Base-by-base conservation (phyloP, 2,888 invertebrate genomes). In the Agonum fuliginosum region DNA sequence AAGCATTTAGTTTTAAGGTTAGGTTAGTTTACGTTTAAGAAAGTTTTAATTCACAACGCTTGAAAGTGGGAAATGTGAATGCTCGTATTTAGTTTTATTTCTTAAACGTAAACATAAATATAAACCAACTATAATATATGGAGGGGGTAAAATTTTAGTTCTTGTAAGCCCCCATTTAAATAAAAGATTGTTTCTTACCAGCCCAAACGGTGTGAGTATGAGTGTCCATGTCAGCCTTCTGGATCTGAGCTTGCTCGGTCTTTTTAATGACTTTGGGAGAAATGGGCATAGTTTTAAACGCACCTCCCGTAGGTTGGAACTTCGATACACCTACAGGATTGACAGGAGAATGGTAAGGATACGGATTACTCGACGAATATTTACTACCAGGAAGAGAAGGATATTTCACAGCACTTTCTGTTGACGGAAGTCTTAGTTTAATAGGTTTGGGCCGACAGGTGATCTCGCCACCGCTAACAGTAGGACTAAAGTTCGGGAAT, bases 241-340 rank as follows among this genome's bases (percentile, higher is more conserved):
- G 19, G 19, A 70, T 58, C n/a, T 34, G 78, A 17, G 43, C n/a
- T 34, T 69, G 78, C 77, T 84, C 84, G 1, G 86, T 83, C 78
- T 84, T 84, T 74, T 86, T 86, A 41, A 87, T 84, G 51, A 88
- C 84, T 86, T 90, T 89, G 4, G 89, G 89, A 19, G 89, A 89
- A 78, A 88, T 87, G 2, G 93, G 95, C 88, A 96, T 94, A 12
- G 96, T 95, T 87, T 96, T 96, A 85, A 97, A 97, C 43, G 97
- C 97, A 17, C 97, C 96, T 65, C 96, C 96, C 72, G 95, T 96
- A 0, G 97, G 97, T 86, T 97, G 97, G 88, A 97, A 97, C 82
- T 94, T 94, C 81, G 94, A 93, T 75, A 95, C 91, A 54, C 95
- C 95, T 51, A 93, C 93, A 17, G 95, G 95, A 88, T 95, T 95